Base-by-base conservation (phyloP, 2,888 invertebrate species). In the Scelioninae gen. 1 region DNA sequence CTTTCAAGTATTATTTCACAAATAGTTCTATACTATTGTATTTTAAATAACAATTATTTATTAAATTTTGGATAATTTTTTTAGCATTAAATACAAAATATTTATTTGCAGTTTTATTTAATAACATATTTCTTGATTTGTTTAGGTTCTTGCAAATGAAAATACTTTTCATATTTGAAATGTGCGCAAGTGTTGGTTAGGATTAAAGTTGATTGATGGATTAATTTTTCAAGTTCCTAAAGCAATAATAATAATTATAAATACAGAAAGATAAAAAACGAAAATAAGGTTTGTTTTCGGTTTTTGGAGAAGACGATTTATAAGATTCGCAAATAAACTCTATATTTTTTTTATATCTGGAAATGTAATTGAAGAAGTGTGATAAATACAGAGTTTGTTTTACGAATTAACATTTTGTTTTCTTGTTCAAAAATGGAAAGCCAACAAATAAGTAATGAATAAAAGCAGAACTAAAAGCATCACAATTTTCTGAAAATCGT, bases 171-270 rank as follows among this genome's bases (percentile, higher is more conserved):
- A 31, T 40, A 38, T 31, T 51, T 4, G 66, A 76, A 60, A 60
- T 58, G 16, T 29, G 45, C 58, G 51, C 45, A 66, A 58, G 69
- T 77, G 58, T 65, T 49, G 65, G 38, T 8, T 43, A 58, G 43
- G 23, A 66, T 76, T 66, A 66, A 66, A 58, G n/a, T 77, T 62
- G 38, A 63, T 68, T 62, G 43, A 55, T 40, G 53, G 29, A 62
- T 72, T 72, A 23, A 29, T 69, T 71, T 63, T 45, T 63, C 49
- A 62, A 78, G 76, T 76, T 76, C 76, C 76, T 76, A 76, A 76
- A 76, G 66, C 65, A 76, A 75, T 75, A 66, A 49, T 34, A 40
- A 10, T n/a, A n/a, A n/a, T n/a, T n/a, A n/a, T n/a, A 49, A 31
- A 66, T 60, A 60, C 16, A 23, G 4, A 23, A 23, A 23, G 4